Base-by-base conservation (phyloP, 2,888 invertebrate species). In the Epinotia ramella region DNA sequence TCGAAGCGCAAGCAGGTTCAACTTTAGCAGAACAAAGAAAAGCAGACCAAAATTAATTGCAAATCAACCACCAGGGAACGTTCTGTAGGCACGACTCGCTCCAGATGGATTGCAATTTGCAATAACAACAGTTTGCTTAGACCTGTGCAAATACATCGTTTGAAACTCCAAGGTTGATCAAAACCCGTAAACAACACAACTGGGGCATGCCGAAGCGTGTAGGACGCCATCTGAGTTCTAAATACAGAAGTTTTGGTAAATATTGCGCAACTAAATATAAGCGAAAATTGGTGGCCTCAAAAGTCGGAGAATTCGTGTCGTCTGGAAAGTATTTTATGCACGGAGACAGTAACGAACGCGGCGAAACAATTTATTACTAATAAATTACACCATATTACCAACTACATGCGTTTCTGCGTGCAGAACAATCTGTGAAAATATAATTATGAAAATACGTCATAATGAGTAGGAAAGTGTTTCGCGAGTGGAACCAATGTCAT, bases 151-250 rank as follows among this genome's bases (percentile, higher is more conserved):
- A 75, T 56, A 33, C 65, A 73, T 71, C 67, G 46, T 62, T 69
- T 80, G 84, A 87, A 86, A 84, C 84, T 83, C 84, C 89, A 89
- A 86, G 87, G 88, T 85, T 88, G 85, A 84, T 85, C 81, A 82
- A 84, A 81, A 83, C 83, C 82, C 84, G 85, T 87, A 88, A 86
- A 87, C 86, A 86, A 82, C 78, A 78, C 79, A 87, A 88, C 84
- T 87, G 84, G 88, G 84, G 82, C 90, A 83, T 79, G 80, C 78
- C 77, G 79, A 64, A 82, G 78, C 80, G 84, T 85, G 88, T 88
- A 87, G 87, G 89, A 84, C 86, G 88, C 81, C 79, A 76, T 83
- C 83, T 82, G 81, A 84, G 79, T 82, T 76, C 84, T 82, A 84
- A 87, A 87, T 86, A 84, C 83, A 84, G 79, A 80, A 82, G 78